Evolutionary conservation across 2,888 invertebrate genomes (phyloP).

Genomic region (Epistrophe eligans): DNA sequence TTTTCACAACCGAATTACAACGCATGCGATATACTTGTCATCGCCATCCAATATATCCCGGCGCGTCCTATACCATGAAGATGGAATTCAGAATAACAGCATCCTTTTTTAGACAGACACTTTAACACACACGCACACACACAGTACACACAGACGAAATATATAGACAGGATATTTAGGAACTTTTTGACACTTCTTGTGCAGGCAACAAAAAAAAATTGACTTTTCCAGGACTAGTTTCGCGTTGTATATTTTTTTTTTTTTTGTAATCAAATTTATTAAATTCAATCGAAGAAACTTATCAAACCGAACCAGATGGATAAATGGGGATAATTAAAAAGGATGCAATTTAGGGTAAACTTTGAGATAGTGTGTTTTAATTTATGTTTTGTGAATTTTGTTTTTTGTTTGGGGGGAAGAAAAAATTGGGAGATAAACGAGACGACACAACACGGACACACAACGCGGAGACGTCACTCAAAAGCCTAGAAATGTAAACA

Average conservation of each 20-base stretch:
- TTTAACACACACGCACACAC: slow-evolving; percentile 22
- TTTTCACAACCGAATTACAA: slow-evolving; percentile 63
- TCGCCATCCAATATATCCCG: slow-evolving; percentile 42
- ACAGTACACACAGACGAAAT: not conserved
- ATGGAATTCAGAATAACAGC: slow-evolving; percentile 13
- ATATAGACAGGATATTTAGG: slow-evolving; percentile 60
- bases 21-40: slow-evolving; percentile 75
- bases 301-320: slow-evolving; percentile 62
- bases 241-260: slow-evolving; percentile 13
- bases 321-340: slow-evolving; percentile 59
- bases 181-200: slow-evolving; percentile 72
- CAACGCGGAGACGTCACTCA: slow-evolving; percentile 76
- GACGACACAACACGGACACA: slow-evolving; percentile 73
- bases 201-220: slow-evolving; percentile 65
- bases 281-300: slow-evolving; percentile 49
- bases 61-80: slow-evolving; percentile 23
- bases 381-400: slow-evolving; percentile 51
- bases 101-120: slow-evolving; percentile 46
- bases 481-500: slow-evolving; percentile 75
- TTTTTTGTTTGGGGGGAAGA: slow-evolving; percentile 68
- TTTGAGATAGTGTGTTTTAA: slow-evolving; percentile 45
- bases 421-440: slow-evolving; percentile 76
- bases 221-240: slow-evolving; percentile 69
- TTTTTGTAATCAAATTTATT: slow-evolving; percentile 46
- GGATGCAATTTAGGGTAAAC: slow-evolving; percentile 48